Evolutionary conservation across 1,140 invertebrate species (phyloP).

Genomic region (Matsumurasca onukii): DNA sequence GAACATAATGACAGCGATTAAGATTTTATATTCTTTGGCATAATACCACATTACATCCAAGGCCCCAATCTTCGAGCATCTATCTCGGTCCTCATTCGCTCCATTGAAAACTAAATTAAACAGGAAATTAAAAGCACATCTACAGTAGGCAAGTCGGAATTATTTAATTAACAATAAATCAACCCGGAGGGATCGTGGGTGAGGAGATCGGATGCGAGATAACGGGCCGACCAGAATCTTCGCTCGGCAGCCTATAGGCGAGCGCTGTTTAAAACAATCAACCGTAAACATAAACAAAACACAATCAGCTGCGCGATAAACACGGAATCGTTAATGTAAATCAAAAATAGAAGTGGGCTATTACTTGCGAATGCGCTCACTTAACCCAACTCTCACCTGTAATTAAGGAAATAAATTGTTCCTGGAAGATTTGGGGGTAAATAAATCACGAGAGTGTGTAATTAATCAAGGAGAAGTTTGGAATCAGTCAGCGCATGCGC

Average conservation of each 20-base stretch:
- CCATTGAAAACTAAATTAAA: not conserved
- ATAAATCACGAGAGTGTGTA: slow-evolving; percentile 1
- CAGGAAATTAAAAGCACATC: slow-evolving; percentile 16
- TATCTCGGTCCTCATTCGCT: no score
- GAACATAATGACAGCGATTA: no score
- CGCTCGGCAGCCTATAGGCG: not conserved
- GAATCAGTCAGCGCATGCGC: not conserved
- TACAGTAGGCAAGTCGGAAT: slow-evolving; percentile 2
- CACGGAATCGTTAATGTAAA: not conserved
- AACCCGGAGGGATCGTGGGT: not conserved
- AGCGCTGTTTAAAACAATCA: slow-evolving; percentile 13
- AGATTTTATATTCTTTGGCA: no score
- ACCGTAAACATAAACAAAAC: slow-evolving; percentile 16
- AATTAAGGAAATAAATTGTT: slow-evolving; percentile 22
- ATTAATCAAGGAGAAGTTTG: slow-evolving; percentile 8
- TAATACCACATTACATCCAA: no score
- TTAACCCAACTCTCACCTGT: not conserved
- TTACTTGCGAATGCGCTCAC: not conserved
- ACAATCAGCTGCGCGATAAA: not conserved
- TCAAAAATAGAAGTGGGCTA: slow-evolving; percentile 16
- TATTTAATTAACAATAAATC: slow-evolving; percentile 24
- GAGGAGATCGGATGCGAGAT: not conserved
- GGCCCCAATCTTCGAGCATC: no score
- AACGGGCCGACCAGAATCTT: not conserved
- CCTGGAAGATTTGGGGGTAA: not conserved